Evolutionary conservation across 2,113 vertebrate genomes (phyloP).

Genomic region (Zapus hudsonius): DNA sequence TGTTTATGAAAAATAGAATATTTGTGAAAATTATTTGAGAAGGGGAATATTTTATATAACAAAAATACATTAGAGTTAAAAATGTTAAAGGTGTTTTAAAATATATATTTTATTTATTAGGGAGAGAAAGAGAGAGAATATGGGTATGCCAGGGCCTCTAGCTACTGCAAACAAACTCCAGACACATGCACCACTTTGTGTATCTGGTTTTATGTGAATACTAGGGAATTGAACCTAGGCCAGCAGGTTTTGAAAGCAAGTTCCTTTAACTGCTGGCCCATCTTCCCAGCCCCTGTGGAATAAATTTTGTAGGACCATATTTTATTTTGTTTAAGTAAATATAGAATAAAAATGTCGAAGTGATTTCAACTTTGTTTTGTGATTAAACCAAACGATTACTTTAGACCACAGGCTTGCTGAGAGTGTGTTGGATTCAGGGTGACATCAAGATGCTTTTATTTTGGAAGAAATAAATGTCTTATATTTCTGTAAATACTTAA

Average conservation of each 20-base stretch:
- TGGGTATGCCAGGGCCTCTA: too few relatives aligned
- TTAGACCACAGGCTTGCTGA: neutral
- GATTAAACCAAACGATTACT: neutral
- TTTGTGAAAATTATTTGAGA: constrained; percentile 37
- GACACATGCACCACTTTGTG: too few relatives aligned
- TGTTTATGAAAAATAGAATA: constrained; percentile 28
- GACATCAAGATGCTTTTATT: neutral
- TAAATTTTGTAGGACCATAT: neutral
- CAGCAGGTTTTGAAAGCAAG: too few relatives aligned
- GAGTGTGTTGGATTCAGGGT: neutral
- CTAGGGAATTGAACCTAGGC: too few relatives aligned
- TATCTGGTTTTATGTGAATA: too few relatives aligned
- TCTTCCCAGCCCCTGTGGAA: too few relatives aligned
- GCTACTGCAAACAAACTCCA: too few relatives aligned
- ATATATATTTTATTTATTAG: too few relatives aligned
- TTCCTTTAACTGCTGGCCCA: too few relatives aligned
- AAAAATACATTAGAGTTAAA: neutral
- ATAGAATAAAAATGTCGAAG: too few relatives aligned
- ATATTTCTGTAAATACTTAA: neutral
- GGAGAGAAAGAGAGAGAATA: too few relatives aligned
- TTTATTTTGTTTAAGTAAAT: constrained; percentile 14
- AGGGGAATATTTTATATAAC: neutral
- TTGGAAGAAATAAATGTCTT: neutral
- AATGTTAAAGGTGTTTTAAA: too few relatives aligned
- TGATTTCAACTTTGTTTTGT: neutral